Evolutionary conservation across 2,797 vertebrate species (phyloP), one percentile per base, ranked within the genome.

Genomic region (Acanthornis magna): DNA sequence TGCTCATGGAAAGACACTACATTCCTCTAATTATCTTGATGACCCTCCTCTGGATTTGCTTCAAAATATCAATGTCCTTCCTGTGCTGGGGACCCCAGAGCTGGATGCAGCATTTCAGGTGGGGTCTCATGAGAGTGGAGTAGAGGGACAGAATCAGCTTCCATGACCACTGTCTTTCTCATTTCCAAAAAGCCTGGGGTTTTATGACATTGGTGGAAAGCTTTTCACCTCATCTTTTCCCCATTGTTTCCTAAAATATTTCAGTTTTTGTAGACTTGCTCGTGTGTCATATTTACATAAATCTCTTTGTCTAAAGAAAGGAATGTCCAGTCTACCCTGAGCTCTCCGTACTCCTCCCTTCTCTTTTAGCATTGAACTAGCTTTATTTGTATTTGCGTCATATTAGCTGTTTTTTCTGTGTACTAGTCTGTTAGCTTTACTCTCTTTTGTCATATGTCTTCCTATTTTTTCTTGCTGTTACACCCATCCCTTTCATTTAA

Each of bases 161-260:
- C 36, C 32, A 43, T 25, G 45, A 61, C 29, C 10, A n/a, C 17
- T 38, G 10, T 25, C 8, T 29, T 63, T 53, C 45, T 75, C 16
- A 53, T 66, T 67, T 73, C 29, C 36, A 66, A 29, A 75, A 60
- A 23, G 32, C 26, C 30, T 10, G 2, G 34, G 16, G 9, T 54
- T 76, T 73, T 70, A 47, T 79, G 12, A 20, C 16, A 58, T 7
- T 23, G 13, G 15, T 70, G 9, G 11, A 80, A 70, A 77, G 12
- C 4, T 73, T 73, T 70, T 42, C 1, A 2, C 10, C 47, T 11
- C 6, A 5, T 5, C 54, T 67, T 85, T 42, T 0, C 3, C 40
- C 10, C 38, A 21, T 23, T 54, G 40, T 54, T 77, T 83, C 54
- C 50, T 90, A 54, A 65, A 3, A 0, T 13, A 58, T 80, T 85